These are phyloP conservation scores for Drosophila punjabiensis DNA, from an alignment of 1,140 invertebrate genomes.

Conservation along the genomic window DNA sequence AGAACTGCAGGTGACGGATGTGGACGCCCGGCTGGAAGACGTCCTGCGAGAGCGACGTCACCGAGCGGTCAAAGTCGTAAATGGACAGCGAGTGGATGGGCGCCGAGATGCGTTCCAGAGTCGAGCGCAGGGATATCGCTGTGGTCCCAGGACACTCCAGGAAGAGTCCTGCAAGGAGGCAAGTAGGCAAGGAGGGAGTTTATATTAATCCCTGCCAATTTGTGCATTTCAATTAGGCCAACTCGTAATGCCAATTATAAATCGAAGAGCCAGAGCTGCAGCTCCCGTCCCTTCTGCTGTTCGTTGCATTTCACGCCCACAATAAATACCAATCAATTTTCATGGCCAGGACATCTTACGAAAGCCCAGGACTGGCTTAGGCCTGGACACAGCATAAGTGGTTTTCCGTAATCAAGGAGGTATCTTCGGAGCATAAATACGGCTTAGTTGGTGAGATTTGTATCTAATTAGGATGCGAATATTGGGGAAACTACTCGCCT, in stretches of 20 bases:
- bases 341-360: background rate
- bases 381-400: background rate
- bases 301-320: constrained; percentile 6
- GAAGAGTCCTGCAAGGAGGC: constrained; percentile 88
- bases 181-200: background rate
- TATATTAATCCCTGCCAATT: constrained; percentile 12
- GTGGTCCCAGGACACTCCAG: constrained; percentile 92
- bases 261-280: background rate
- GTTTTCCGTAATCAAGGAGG: constrained; percentile 3
- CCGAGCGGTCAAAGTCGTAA: constrained; percentile 92
- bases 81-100: constrained; percentile 94
- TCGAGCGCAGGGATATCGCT: constrained; percentile 85
- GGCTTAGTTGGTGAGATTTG: background rate
- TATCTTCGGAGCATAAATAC: background rate
- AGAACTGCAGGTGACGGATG: constrained; percentile 93
- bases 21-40: constrained; percentile 90
- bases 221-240: constrained; percentile 51
- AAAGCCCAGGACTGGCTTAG: background rate
- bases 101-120: constrained; percentile 87
- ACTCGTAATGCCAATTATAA: constrained; percentile 7
- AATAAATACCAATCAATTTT: constrained; percentile 18
- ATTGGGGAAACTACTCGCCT: background rate
- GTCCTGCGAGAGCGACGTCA: constrained; percentile 89
- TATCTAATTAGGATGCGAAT: background rate
- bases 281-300: background rate